These are phyloP conservation scores for Pherbina coryleti DNA, from an alignment of 2,888 invertebrate genomes.

Conservation along the genomic window DNA sequence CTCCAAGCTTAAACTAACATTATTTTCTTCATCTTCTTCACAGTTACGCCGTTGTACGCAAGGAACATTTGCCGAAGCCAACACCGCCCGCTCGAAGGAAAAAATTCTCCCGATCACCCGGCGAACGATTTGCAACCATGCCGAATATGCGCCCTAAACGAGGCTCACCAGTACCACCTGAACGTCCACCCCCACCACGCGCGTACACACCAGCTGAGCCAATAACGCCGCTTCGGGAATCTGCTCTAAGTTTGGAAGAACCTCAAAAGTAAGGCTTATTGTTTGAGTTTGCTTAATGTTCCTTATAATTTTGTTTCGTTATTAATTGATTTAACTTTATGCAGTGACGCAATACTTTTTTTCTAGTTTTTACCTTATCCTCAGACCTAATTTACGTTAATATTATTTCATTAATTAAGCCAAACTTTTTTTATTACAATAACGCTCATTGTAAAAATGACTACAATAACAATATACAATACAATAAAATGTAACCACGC, in stretches of 20 bases:
- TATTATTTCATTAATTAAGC: conserved; percentile 15
- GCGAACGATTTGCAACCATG: conserved; percentile 79
- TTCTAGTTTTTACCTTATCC: conserved; percentile 27
- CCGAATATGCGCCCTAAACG: conserved; percentile 70
- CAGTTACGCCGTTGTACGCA: conserved; percentile 85
- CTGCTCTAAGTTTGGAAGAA: conserved; percentile 65
- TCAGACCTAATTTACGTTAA: conserved; percentile 18
- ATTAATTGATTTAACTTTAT: conserved; percentile 22
- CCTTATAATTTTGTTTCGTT: conserved; percentile 66
- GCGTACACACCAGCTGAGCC: conserved; percentile 72
- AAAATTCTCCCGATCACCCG: conserved; percentile 72
- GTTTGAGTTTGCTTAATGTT: conserved; percentile 50
- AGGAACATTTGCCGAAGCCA: conserved; percentile 75
- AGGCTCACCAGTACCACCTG: conserved; percentile 68
- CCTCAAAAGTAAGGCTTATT: conserved; percentile 52
- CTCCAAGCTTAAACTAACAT: background rate
- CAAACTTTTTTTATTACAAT: conserved; percentile 1
- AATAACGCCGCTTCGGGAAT: conserved; percentile 75
- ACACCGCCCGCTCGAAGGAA: conserved; percentile 74
- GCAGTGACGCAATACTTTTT: conserved; percentile 25
- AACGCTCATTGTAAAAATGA: conserved; percentile 24
- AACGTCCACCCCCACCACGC: conserved; percentile 75
- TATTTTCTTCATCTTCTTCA: conserved; percentile 49
- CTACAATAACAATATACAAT: conserved; percentile 18
- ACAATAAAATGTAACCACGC: conserved; percentile 33